Evolutionary conservation across 2,888 invertebrate species (phyloP), one percentile per base, ranked within the genome.

Genomic region (Dynastes hyllus): DNA sequence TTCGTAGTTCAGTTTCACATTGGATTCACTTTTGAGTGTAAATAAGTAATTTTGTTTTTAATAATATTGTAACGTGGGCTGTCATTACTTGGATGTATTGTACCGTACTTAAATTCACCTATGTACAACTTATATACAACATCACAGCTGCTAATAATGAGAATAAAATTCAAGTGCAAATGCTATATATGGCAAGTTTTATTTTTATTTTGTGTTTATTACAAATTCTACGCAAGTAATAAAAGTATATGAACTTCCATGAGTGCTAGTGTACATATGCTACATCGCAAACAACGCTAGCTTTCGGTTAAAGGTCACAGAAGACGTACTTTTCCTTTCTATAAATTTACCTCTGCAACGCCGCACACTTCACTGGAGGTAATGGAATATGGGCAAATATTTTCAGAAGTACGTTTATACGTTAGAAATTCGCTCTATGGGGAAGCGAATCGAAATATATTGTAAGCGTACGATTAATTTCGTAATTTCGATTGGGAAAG

Each of bases 401-500:
- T n/a, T 45, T 67, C 45, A 40, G 45, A 67, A 50, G 22, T 58
- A 5, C 8, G 9, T 22, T 2, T 11, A 2, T 32, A 9, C 63
- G 32, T 51, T 32, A 69, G 51, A 69, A 69, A 51, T 69, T 29
- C 13, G 13, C 11, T 69, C 6, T 27, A 29, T 51, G 51, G 51
- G 45, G 69, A 51, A 69, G 66, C 40, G 45, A 45, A 45, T 50
- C 22, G 51, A n/a, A 69, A 27, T 11, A 51, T 29, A n/a, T 29
- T 51, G 45, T 50, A 16, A 13, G 29, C 51, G n/a, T 51, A 29
- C 51, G 27, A 29, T 27, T 27, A 51, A 69, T 69, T 69, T 69
- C 27, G 50, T 51, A 69, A 69, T 69, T n/a, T 27, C 29, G n/a
- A n/a, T 69, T 69, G 69, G 29, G 69, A 69, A 51, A 69, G 69